Percentiles rank a stretch among this genome's conserved stretches.
These are phyloP conservation scores for Uloborus plumipes DNA, from an alignment of 2,888 invertebrate genomes.

Conservation along the genomic window DNA sequence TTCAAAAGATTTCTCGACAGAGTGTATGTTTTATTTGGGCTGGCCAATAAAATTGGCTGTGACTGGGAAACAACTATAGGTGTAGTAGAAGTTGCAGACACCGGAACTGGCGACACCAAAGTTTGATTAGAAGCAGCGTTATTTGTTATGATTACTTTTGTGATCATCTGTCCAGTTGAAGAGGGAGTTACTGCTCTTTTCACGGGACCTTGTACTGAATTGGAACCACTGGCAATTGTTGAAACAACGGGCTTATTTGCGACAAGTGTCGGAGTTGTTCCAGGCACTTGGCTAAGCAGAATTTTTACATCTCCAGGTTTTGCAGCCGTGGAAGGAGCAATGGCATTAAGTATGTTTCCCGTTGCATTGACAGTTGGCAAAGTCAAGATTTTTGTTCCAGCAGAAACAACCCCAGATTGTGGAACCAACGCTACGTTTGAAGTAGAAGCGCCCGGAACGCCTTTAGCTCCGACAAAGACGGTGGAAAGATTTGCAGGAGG, in stretches of 20 bases:
- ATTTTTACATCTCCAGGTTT: conserved; percentile 57
- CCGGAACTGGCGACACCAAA: conserved; percentile 50
- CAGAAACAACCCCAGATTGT: conserved; percentile 15
- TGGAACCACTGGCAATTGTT: conserved; percentile 3
- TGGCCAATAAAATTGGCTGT: conserved; percentile 65
- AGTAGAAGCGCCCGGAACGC: conserved; percentile 20
- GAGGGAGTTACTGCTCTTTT: conserved; percentile 56
- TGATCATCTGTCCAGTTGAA: conserved; percentile 52
- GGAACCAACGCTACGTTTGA: conserved; percentile 53
- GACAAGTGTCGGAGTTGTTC: conserved; percentile 37
- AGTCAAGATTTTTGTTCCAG: conserved; percentile 67
- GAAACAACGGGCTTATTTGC: conserved; percentile 37
- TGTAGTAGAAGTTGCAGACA: conserved; percentile 45
- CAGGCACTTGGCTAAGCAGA: conserved; percentile 22
- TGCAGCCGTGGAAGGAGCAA: conserved; percentile 13
- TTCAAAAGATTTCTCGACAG: conserved; percentile 76
- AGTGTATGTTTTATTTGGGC: conserved; percentile 77
- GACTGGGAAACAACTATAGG: conserved; percentile 53
- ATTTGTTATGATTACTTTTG: conserved; percentile 70
- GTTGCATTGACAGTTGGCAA: conserved; percentile 59
- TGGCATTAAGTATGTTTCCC: conserved; percentile 33
- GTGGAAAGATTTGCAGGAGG: conserved; percentile 24
- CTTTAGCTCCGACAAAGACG: conserved; percentile 33
- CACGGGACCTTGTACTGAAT: conserved; percentile 32
- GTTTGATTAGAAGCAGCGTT: conserved; percentile 69